Evolutionary conservation across 2,797 vertebrate genomes (phyloP).

Genomic region (Danio jaintianensis): DNA sequence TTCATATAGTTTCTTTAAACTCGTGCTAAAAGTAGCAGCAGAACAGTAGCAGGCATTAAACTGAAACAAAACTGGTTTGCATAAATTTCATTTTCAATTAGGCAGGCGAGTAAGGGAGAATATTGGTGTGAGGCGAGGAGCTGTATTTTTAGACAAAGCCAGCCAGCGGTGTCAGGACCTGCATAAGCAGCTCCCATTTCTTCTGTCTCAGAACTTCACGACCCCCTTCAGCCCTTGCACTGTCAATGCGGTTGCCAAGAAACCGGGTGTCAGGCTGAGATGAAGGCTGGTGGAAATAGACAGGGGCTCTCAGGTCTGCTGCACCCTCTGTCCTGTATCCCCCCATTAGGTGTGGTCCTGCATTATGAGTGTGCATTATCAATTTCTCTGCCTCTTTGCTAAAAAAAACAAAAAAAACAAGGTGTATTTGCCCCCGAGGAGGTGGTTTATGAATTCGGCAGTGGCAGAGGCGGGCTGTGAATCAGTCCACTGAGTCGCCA

Average conservation of each 20-base stretch:
- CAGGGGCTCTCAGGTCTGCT: constrained; percentile 47
- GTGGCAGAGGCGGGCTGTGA: constrained; percentile 62
- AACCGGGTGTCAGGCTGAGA: constrained; percentile 71
- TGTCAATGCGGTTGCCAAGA: constrained; percentile 78
- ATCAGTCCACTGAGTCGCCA: constrained; percentile 65
- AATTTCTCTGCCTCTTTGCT: not conserved
- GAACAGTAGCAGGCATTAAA: not conserved
- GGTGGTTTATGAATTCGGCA: not conserved
- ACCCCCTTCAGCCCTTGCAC: constrained; percentile 65
- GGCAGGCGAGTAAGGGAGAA: constrained; percentile 27
- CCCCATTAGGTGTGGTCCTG: constrained; percentile 35
- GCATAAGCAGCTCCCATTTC: constrained; percentile 59
- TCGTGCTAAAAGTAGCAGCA: constrained; percentile 21
- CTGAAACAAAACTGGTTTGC: constrained; percentile 37
- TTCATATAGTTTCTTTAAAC: constrained; percentile 13
- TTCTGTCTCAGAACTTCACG: constrained; percentile 63
- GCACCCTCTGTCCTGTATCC: constrained; percentile 30
- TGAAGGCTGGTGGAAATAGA: constrained; percentile 70
- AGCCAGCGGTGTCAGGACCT: constrained; percentile 71
- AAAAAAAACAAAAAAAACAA: not conserved
- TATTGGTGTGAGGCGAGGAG: constrained; percentile 43
- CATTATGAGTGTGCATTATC: not conserved
- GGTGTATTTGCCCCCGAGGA: not conserved
- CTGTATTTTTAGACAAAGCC: constrained; percentile 63
- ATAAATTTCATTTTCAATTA: constrained; percentile 56